Conservation (phyloP, 2,797 vertebrate genomes). For the Pangasius sanitwongsei region DNA sequence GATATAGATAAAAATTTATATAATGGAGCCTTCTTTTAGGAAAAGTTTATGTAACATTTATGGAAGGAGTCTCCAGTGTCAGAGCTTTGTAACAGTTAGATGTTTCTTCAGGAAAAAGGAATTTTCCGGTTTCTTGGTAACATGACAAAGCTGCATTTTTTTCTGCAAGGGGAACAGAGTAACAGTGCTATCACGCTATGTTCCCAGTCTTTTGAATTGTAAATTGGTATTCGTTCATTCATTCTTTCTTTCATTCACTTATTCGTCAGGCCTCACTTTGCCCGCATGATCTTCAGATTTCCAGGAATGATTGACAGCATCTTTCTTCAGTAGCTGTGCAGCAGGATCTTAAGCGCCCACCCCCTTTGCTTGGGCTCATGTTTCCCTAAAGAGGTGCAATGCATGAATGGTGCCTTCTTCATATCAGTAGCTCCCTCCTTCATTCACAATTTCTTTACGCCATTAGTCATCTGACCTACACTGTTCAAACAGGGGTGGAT, state of each 20-base stretch:
- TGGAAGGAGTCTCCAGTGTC: background rate
- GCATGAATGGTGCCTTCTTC: constrained; percentile 72
- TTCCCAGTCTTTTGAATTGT: constrained; percentile 7
- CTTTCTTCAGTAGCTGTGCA: constrained; percentile 45
- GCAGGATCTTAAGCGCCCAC: constrained; percentile 47
- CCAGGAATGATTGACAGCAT: constrained; percentile 41
- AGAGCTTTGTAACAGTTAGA: background rate
- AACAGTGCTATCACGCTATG: background rate
- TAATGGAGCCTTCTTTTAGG: background rate
- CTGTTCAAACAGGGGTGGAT: constrained; percentile 66
- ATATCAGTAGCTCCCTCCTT: constrained; percentile 61
- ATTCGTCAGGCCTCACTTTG: constrained; percentile 34
- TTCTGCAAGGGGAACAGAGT: background rate
- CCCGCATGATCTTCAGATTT: constrained; percentile 28
- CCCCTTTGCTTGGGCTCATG: constrained; percentile 60
- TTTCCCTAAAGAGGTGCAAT: constrained; percentile 70
- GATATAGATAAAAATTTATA: background rate
- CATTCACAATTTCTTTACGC: constrained; percentile 78
- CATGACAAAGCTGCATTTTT: background rate
- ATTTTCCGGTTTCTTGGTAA: background rate
- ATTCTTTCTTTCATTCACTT: constrained; percentile 34
- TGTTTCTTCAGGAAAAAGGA: background rate
- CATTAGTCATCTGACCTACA: constrained; percentile 69
- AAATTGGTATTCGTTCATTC: constrained; percentile 11
- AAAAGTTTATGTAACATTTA: background rate